Evolutionary conservation across 1,140 invertebrate species (phyloP).

Genomic region (Drosophila aff.): DNA sequence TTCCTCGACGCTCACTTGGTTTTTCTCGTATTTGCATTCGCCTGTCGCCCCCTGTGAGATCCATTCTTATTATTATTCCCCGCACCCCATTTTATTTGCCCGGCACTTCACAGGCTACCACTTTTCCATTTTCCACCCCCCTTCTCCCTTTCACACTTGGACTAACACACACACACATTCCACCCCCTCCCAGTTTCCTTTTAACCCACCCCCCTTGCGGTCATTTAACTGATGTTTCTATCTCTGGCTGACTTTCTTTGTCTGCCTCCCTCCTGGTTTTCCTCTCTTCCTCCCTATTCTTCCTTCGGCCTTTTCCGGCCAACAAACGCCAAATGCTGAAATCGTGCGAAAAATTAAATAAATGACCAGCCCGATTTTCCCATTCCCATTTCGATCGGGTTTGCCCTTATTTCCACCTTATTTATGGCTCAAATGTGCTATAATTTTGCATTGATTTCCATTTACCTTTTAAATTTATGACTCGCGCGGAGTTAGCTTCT

Average conservation of each 20-base stretch:
- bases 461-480: constrained; percentile 47
- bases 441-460: constrained; percentile 77
- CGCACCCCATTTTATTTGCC: constrained; percentile 64
- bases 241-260: constrained; percentile 32
- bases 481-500: constrained; percentile 6
- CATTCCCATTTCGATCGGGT: constrained; percentile 28
- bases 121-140: constrained; percentile 38
- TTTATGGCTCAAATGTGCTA: constrained; percentile 72
- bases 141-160: not conserved
- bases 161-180: constrained; percentile 14
- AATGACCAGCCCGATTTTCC: constrained; percentile 63
- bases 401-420: constrained; percentile 45
- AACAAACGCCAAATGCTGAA: constrained; percentile 65
- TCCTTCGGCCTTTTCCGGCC: constrained; percentile 16
- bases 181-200: not conserved
- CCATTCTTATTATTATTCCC: constrained; percentile 40
- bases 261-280: constrained; percentile 4
- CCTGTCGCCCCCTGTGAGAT: constrained; percentile 17
- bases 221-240: constrained; percentile 79
- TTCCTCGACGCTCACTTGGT: constrained; percentile 9
- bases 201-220: constrained; percentile 47
- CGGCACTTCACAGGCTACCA: constrained; percentile 66
- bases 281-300: not conserved
- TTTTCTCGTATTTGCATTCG: constrained; percentile 37
- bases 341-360: constrained; percentile 83